A percentile compares a stretch with the other conserved stretches of the same genome.
phyloP scores from a whole-genome alignment of 37 sponge, comb jelly and placozoan species.

The Oscarella lobularis region DNA sequence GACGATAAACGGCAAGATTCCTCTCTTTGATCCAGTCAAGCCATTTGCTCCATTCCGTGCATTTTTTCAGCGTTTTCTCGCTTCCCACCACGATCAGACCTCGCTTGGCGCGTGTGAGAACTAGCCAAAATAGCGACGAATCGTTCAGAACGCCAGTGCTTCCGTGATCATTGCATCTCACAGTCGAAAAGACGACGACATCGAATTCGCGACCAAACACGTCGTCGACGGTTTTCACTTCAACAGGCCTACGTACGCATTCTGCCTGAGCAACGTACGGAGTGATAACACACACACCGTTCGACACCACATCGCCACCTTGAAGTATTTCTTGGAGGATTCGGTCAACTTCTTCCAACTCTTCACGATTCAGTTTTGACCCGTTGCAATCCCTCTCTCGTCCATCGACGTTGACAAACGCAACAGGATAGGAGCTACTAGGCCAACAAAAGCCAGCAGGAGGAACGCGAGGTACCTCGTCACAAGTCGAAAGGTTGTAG shows the following conservation, averaged over 20 bases:
- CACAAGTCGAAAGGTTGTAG: constrained; percentile 19
- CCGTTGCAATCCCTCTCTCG: constrained; percentile 18
- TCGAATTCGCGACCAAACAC: constrained; percentile 73
- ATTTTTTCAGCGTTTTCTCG: constrained; percentile 10
- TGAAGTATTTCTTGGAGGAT: constrained; percentile 20
- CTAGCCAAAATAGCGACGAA: constrained; percentile 40
- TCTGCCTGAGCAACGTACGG: constrained; percentile 56
- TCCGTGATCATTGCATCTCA: constrained; percentile 21
- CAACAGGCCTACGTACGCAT: constrained; percentile 23
- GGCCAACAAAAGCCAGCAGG: not conserved
- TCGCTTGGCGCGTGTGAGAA: constrained; percentile 55
- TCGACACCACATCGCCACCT: constrained; percentile 8
- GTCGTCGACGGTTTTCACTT: constrained; percentile 41
- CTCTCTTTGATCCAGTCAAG: constrained; percentile 6
- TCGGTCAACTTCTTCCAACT: constrained; percentile 28
- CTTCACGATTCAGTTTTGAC: constrained; percentile 33
- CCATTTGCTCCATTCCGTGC: constrained; percentile 34
- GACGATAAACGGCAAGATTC: too few species aligned
- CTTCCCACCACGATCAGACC: constrained; percentile 51
- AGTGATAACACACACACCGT: constrained; percentile 44
- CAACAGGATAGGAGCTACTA: constrained; percentile 8
- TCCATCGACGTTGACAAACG: constrained; percentile 33
- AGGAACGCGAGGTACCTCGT: constrained; percentile 4
- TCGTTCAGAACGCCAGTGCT: constrained; percentile 34
- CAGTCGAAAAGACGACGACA: constrained; percentile 51